Base-by-base conservation (phyloP, 2,113 vertebrate species). In the Sturnira hondurensis region DNA sequence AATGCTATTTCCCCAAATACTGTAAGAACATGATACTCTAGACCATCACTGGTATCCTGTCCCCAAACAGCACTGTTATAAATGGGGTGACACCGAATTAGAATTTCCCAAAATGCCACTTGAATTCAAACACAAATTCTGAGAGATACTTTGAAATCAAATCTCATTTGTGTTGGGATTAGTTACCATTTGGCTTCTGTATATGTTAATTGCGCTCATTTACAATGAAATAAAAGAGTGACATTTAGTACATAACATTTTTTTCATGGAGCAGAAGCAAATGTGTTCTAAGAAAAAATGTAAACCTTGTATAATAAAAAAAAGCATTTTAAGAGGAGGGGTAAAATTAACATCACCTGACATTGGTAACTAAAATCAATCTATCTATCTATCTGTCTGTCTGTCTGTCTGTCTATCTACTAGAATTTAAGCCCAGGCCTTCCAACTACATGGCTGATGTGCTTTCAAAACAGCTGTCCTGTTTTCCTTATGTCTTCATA, bases 131-230 rank as follows among this genome's bases (percentile, higher is more conserved):
- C 50, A 76, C 20, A 87, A 80, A 91, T 87, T 93, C 89, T 76
- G 94, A 95, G 88, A 13, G 14, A 73, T 50, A 94, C 78, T 95
- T 82, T 41, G 95, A 90, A 89, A 68, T 80, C 65, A 92, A 22
- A 45, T 76, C 36, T 83, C 56, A 67, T 61, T 61, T 88, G 54
- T 76, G 7, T 16, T 87, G 50, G 7, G 9, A 95, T 87, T 74
- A 65, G 31, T 85, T 83, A 91, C 43, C 83, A 24, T 45, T 45
- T 85, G 73, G 28, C 13, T 92, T 92, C 61, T 43, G 7, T 63
- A 52, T 71, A 78, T 11, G 31, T 65, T 26, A 31, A 7, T 24
- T 88, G 4, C 19, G 14, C 41, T 86, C 43, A 58, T 8, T 13
- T 80, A 38, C 16, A 84, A 68, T 45, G 36, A 95, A 93, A 94